A percentile compares a stretch with the other conserved stretches of the same genome.
Evolutionary conservation across 2,888 invertebrate species (phyloP).

Genomic region (Pollenia amentaria): DNA sequence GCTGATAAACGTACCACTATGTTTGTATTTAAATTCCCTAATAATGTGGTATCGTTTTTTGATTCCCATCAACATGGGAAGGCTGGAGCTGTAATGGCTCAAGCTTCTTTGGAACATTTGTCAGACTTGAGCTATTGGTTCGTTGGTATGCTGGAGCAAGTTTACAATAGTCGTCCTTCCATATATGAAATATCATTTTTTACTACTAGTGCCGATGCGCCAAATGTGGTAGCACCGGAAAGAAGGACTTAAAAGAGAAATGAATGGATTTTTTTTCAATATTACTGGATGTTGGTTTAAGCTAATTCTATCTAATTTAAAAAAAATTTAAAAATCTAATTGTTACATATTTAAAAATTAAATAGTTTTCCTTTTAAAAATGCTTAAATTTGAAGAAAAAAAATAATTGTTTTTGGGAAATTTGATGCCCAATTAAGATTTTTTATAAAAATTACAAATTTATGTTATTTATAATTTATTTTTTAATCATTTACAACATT

Average conservation of each 20-base stretch:
- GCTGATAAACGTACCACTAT: constrained; percentile 81
- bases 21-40: constrained; percentile 80
- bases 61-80: constrained; percentile 82
- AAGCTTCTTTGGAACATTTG: constrained; percentile 77
- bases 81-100: constrained; percentile 81
- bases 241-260: neutral
- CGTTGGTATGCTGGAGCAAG: constrained; percentile 79
- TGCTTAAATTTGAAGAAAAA: neutral
- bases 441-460: too few relatives aligned
- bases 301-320: too few relatives aligned
- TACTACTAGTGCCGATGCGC: constrained; percentile 61
- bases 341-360: too few relatives aligned
- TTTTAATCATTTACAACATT: too few relatives aligned
- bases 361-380: too few relatives aligned
- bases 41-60: constrained; percentile 79
- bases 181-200: constrained; percentile 81
- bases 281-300: constrained; percentile 49
- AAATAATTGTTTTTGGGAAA: too few relatives aligned
- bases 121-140: constrained; percentile 80
- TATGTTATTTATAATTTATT: too few relatives aligned
- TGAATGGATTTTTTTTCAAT: neutral
- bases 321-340: too few relatives aligned
- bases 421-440: too few relatives aligned
- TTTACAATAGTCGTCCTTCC: constrained; percentile 79
- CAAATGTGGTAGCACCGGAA: constrained; percentile 20